Evolutionary conservation across 2,888 invertebrate genomes (phyloP).

Genomic region (Neria commutata): DNA sequence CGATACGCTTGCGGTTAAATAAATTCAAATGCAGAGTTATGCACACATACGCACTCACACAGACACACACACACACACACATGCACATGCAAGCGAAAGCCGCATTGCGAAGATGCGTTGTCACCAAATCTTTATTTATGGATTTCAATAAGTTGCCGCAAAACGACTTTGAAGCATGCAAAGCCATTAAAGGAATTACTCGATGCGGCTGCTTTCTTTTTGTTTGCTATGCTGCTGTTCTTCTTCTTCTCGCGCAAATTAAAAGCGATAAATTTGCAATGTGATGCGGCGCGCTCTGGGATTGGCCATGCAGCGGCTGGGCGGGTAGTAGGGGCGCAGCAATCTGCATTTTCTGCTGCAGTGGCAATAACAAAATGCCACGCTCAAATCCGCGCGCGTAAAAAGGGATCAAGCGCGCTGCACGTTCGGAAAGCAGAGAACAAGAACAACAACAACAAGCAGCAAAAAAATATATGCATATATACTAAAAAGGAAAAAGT

Average conservation of each 20-base stretch:
- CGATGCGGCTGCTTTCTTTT: conserved; percentile 29
- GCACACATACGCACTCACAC: background rate
- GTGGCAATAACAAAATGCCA: conserved; percentile 12
- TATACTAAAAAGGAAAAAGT: too few relatives aligned
- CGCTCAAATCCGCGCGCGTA: background rate
- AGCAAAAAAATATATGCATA: conserved; percentile 2
- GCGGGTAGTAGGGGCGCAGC: conserved; percentile 9
- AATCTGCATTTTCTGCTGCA: conserved; percentile 17
- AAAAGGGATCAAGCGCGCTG: background rate
- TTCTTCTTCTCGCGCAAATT: conserved; percentile 43
- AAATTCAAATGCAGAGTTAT: conserved; percentile 15
- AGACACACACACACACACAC: background rate
- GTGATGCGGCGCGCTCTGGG: background rate
- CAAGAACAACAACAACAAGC: conserved; percentile 6
- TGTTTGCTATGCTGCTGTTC: conserved; percentile 32
- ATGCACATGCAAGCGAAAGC: conserved; percentile 1
- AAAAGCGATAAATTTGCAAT: conserved; percentile 52
- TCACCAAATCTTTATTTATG: conserved; percentile 53
- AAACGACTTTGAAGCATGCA: conserved; percentile 37
- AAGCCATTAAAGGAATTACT: conserved; percentile 48
- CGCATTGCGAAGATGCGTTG: conserved; percentile 18
- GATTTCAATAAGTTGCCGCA: conserved; percentile 53
- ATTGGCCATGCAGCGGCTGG: background rate
- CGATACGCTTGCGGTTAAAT: conserved; percentile 23
- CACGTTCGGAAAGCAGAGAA: conserved; percentile 1